Base-by-base conservation (phyloP, 2,888 invertebrate genomes). In the Pecten maximus region DNA sequence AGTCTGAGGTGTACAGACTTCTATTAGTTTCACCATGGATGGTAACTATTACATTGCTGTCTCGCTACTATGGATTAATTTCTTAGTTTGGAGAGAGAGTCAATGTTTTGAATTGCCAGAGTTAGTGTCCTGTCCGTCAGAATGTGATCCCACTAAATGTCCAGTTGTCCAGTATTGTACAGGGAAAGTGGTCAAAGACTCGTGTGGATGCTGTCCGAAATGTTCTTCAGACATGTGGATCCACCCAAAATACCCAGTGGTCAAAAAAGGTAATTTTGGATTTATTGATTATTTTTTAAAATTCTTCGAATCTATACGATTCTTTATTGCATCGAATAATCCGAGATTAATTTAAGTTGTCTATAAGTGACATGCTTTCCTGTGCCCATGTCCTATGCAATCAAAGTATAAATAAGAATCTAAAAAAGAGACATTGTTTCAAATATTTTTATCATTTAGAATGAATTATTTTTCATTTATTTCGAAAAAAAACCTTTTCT, bases 131-230 rank as follows among this genome's bases (percentile, higher is more conserved):
- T 92, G 91, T 90, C 90, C 90, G 0, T 88, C 88, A n/a, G 91
- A 89, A 60, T 94, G 94, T 92, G 93, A 94, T 74, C 91, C 91
- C 88, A 89, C 91, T n/a, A 91, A 92, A 87, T 96, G 96, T 90
- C 94, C 95, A 10, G 93, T 93, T 89, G 91, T 95, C 60, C 93
- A 93, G 44, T 95, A 94, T 90, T 96, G 96, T 91, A 94, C 93
- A 12, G 95, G 94, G 8, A 91, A 94, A 40, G 93, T 94, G 10
- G 94, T 95, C 89, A 95, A 94, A 91, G 96, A 96, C 89, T 92
- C 94, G 87, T 96, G 96, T 90, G 94, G 94, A 0, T 96, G 96
- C 89, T 96, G 96, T 89, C 93, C 93, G 40, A 91, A 94, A 23
- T 96, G 96, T 60, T 95, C 96, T 10, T 94, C 94, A 10, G 94